phyloP scores from a whole-genome alignment of 2,888 invertebrate species.

The Sphinx pinastri region DNA sequence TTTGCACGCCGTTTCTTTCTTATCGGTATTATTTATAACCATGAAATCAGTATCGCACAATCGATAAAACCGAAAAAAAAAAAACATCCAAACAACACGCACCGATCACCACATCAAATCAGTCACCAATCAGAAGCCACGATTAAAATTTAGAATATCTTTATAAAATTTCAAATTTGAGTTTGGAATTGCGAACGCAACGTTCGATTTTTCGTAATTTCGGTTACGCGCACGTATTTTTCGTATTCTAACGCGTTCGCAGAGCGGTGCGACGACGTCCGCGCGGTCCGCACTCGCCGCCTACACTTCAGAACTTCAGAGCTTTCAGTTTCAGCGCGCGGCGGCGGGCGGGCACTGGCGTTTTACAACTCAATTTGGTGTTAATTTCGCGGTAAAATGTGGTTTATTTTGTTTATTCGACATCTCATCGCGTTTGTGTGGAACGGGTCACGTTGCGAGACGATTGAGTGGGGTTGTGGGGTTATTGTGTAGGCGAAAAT shows the following conservation, averaged over 20 bases:
- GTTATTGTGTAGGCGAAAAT: neutral
- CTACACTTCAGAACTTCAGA: conserved; percentile 45
- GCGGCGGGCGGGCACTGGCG: conserved; percentile 8
- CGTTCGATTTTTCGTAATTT: neutral
- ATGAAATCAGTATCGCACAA: conserved; percentile 16
- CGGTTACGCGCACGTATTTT: neutral
- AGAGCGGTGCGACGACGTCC: conserved; percentile 45
- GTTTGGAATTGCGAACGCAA: neutral
- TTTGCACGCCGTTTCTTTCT: neutral
- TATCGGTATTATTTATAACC: conserved; percentile 7
- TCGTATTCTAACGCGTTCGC: neutral
- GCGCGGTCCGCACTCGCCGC: conserved; percentile 46
- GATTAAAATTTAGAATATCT: conserved; percentile 9
- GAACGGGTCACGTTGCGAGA: neutral
- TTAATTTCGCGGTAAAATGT: conserved; percentile 32
- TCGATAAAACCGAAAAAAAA: neutral
- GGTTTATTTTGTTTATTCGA: conserved; percentile 21
- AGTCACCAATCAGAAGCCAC: conserved; percentile 23
- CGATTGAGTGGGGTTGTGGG: neutral
- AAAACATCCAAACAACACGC: conserved; percentile 16
- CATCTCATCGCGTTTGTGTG: neutral
- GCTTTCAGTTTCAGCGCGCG: conserved; percentile 43
- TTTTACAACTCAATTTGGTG: conserved; percentile 33
- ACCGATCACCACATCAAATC: neutral
- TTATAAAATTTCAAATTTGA: neutral